A percentile compares a stretch with the other conserved stretches of the same genome.
Conservation (phyloP, 2,797 vertebrate species). For the Anguilla marmorata region DNA sequence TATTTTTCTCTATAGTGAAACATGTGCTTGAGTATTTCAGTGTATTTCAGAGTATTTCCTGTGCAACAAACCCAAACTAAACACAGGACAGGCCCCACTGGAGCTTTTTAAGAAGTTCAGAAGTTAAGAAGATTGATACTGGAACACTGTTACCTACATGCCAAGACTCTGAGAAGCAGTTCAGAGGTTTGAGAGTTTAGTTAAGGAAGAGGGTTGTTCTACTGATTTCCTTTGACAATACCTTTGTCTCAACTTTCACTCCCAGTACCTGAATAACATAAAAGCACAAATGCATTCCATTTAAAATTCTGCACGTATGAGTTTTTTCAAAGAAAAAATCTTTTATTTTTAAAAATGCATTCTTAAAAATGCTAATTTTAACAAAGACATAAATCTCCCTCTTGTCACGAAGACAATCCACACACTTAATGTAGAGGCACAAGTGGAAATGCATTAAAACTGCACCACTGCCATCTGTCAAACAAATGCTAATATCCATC, state of each 20-base stretch:
- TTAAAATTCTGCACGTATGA: not conserved
- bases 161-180: constrained; percentile 18
- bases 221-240: constrained; percentile 72
- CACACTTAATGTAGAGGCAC: not conserved
- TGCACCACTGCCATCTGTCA: not conserved
- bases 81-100: constrained; percentile 7
- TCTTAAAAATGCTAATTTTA: not conserved
- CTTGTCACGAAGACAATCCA: not conserved
- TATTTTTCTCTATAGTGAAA: constrained; percentile 20
- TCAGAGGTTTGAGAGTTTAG: constrained; percentile 32
- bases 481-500: not conserved
- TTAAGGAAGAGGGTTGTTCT: constrained; percentile 32
- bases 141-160: constrained; percentile 3
- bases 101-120: constrained; percentile 38
- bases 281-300: constrained; percentile 55
- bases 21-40: constrained; percentile 9
- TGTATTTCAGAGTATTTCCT: constrained; percentile 6
- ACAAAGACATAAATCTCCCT: not conserved
- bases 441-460: not conserved
- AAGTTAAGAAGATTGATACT: constrained; percentile 35
- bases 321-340: not conserved
- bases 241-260: constrained; percentile 97
- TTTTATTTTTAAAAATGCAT: not conserved
- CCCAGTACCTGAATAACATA: constrained; percentile 90
- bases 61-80: constrained; percentile 25